Evolutionary conservation across 2,797 vertebrate species (phyloP).

Genomic region (Mus caroli): DNA sequence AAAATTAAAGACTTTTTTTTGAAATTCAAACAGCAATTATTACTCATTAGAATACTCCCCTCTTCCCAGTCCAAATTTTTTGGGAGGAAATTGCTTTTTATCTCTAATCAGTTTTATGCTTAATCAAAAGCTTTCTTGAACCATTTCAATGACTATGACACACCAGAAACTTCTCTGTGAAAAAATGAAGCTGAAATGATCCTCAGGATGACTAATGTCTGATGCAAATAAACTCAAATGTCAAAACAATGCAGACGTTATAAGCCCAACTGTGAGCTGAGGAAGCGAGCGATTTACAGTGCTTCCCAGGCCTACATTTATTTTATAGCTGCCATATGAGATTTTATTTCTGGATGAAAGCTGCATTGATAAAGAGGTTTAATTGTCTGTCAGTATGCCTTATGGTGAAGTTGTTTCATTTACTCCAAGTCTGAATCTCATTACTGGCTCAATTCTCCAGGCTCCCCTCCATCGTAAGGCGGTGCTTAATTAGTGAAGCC

Average conservation of each 20-base stretch:
- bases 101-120: constrained; percentile 65
- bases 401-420: constrained; percentile 90
- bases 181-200: constrained; percentile 67
- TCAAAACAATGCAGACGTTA: constrained; percentile 65
- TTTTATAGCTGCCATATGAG: constrained; percentile 85
- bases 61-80: constrained; percentile 46
- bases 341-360: constrained; percentile 88
- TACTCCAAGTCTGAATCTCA: constrained; percentile 90
- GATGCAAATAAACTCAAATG: constrained; percentile 75
- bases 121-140: constrained; percentile 78
- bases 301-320: constrained; percentile 51
- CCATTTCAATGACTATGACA: constrained; percentile 72
- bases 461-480: constrained; percentile 86
- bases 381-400: constrained; percentile 94
- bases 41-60: constrained; percentile 49
- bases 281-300: constrained; percentile 77
- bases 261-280: constrained; percentile 21
- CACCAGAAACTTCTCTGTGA: constrained; percentile 50
- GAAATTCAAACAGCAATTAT: constrained; percentile 50
- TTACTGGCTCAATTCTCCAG: constrained; percentile 89
- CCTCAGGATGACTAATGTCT: constrained; percentile 49
- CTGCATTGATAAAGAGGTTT: constrained; percentile 93
- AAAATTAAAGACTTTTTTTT: constrained; percentile 43
- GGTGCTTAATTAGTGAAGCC: constrained; percentile 89
- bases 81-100: constrained; percentile 70